Evolutionary conservation across 1,140 invertebrate species (phyloP), one percentile per base, ranked within the genome.

Genomic region (Polypedilum vanderplanki): DNA sequence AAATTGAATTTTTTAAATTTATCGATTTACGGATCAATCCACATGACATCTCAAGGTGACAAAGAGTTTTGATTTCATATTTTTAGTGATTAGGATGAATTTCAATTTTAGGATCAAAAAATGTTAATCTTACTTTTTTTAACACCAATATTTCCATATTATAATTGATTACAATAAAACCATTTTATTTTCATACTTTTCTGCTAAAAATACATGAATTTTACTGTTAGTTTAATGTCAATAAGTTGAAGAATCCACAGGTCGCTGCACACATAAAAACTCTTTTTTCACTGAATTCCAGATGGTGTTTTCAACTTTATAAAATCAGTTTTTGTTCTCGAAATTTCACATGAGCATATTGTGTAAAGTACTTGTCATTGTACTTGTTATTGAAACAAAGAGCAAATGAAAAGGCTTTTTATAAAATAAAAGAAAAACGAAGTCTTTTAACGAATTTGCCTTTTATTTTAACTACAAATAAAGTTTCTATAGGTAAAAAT

Each of bases 11-110:
- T 33, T 33, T 33, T 15, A 57, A n/a, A 57, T 12, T 46, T 15
- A 57, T 57, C 12, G 46, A 57, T 57, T 20, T 18, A 70, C 4
- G 65, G 65, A 70, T 70, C 65, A 70, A 70, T 22, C 65, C 65
- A 70, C 65, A 70, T 70, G 65, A 70, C 65, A 70, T 70, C 46
- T 18, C 8, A 70, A 18, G 17, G 17, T 20, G 20, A 18, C 17
- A 70, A 70, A 70, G 65, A 18, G 65, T 9, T 70, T 57, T 57
- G 12, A 12, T 57, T 57, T 57, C 24, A 33, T 33, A 33, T 57
- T 57, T 15, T 57, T 57, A n/a, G 46, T 57, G 41, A 12, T 57
- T 57, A 15, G 46, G n/a, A 57, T 15, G 8, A 17, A 57, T 57
- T 57, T 57, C n/a, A 15, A 57, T 57, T 57, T 57, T 57, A 57